Evolutionary conservation across 2,888 invertebrate species (phyloP).

Genomic region (Andrena trimmerana): DNA sequence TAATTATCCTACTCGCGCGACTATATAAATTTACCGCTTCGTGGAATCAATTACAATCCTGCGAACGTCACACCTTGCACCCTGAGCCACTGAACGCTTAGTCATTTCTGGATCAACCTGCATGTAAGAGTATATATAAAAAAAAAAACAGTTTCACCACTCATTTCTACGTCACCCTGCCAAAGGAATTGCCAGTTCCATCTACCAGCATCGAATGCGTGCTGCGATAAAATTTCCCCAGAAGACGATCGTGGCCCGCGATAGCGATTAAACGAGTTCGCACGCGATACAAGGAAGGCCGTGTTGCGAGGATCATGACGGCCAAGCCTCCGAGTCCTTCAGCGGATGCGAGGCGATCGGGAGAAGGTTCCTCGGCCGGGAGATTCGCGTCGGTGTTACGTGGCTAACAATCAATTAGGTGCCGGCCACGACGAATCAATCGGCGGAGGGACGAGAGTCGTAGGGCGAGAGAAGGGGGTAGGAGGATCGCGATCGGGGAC

Average conservation of each 20-base stretch:
- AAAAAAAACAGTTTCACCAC: too few relatives aligned
- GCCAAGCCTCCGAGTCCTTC: background rate
- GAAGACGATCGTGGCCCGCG: constrained; percentile 12
- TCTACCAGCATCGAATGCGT: background rate
- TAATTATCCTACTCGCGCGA: constrained; percentile 14
- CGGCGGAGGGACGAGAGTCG: constrained; percentile 33
- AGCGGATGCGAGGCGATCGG: constrained; percentile 25
- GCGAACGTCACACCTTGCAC: background rate
- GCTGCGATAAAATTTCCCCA: background rate
- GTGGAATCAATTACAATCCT: constrained; percentile 18
- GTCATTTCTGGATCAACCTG: too few relatives aligned
- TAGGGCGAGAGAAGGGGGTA: constrained; percentile 11
- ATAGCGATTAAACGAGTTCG: constrained; percentile 38
- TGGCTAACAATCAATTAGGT: constrained; percentile 61
- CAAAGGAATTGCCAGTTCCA: background rate
- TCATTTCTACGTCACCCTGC: too few relatives aligned
- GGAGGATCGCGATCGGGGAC: constrained; percentile 65
- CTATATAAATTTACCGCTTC: constrained; percentile 1
- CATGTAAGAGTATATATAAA: too few relatives aligned
- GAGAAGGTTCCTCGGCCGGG: constrained; percentile 10
- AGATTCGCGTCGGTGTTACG: constrained; percentile 32
- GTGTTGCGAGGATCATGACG: background rate
- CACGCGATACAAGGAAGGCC: constrained; percentile 3
- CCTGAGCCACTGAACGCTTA: too few relatives aligned
- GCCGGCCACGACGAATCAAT: constrained; percentile 69